Conservation (phyloP, 2,113 vertebrate genomes). For the Carassius auratus region DNA sequence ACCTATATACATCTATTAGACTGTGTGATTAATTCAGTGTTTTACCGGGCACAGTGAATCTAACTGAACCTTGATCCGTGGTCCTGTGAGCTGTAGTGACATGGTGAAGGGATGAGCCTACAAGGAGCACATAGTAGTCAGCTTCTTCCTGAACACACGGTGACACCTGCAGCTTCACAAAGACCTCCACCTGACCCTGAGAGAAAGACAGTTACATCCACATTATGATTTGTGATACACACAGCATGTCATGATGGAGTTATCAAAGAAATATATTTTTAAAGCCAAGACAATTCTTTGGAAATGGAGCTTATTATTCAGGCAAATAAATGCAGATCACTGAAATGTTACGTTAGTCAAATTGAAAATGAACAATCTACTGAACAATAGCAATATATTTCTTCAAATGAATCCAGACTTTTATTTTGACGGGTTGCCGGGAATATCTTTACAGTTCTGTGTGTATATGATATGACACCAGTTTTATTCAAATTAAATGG, state of each 20-base stretch:
- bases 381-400: no score
- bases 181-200: conserved; percentile 80
- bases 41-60: conserved; percentile 81
- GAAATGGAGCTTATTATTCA: background rate
- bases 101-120: conserved; percentile 80
- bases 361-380: conserved; percentile 1
- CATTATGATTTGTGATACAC: background rate
- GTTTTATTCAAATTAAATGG: no score
- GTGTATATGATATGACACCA: no score
- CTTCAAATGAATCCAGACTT: no score
- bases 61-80: conserved; percentile 67
- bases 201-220: conserved; percentile 49
- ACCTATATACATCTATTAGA: background rate
- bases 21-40: background rate
- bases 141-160: conserved; percentile 74
- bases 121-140: conserved; percentile 82
- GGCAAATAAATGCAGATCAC: background rate
- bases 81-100: conserved; percentile 73
- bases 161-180: conserved; percentile 68
- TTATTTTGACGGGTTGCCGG: no score
- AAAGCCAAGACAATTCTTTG: background rate
- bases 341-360: background rate
- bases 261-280: background rate
- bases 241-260: background rate
- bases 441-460: no score